Evolutionary conservation across 2,113 vertebrate genomes (phyloP), one percentile per base, ranked within the genome.

Genomic region (Eulemur rufifrons): DNA sequence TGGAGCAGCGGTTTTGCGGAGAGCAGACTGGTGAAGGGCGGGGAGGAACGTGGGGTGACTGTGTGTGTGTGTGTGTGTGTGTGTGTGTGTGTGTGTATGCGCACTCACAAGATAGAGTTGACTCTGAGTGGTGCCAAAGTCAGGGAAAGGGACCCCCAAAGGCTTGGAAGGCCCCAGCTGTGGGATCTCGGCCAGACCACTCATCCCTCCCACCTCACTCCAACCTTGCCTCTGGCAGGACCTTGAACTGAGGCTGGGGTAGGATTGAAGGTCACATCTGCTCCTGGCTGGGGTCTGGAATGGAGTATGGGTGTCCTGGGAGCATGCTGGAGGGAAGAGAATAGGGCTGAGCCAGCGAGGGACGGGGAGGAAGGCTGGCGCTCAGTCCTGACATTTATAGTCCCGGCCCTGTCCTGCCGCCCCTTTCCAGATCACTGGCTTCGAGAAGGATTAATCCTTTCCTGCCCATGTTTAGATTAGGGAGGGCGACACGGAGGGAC

Each of bases 181-280:
- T 80, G 77, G 82, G 64, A 37, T 10, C 71, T 73, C 13, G 5
- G 50, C 71, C 87, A 63, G 87, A 0, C 3, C 42, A 63, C 10
- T 32, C 27, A 6, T 13, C 10, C 25, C 29, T 86, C 69, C 82
- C 29, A 6, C 5, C n/a, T 68, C 32, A 42, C 21, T 71, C 37
- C 47, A 74, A 25, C 7, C 11, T 34, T 39, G 74, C 74, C 71
- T 94, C 81, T 73, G 81, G 64, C 69, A 32, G 37, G 84, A 37
- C 42, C 56, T 95, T 90, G 80, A 11, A 81, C 64, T 56, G 61
- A 89, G 29, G 50, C 42, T 95, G 78, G 54, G n/a, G 71, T 47
- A 56, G 73, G 34, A 50, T 5, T 20, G 80, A 92, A 95, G 88
- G 85, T 97, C 85, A 89, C 94, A 95, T 95, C 92, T 98, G 96